A percentile compares a stretch with the other conserved stretches of the same genome.
phyloP scores from a whole-genome alignment of 2,113 vertebrate species.

The Xiphias gladius region DNA sequence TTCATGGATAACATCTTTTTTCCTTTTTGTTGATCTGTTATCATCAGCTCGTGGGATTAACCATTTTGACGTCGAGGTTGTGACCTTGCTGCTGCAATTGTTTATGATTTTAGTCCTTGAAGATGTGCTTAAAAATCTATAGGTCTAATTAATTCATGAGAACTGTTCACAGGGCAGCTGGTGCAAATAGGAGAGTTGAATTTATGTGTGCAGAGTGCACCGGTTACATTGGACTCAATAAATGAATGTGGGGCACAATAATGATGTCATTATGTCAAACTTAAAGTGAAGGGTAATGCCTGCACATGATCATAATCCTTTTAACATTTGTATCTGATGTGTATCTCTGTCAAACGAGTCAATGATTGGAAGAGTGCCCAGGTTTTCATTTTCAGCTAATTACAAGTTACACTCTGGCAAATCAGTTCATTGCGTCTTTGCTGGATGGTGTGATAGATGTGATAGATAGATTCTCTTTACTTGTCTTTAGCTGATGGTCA shows the following conservation, averaged over 20 bases:
- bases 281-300: not conserved
- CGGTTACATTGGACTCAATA: not conserved
- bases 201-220: not conserved
- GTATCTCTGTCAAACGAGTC: not conserved
- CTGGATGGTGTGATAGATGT: conserved; percentile 4
- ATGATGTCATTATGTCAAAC: not conserved
- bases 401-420: conserved; percentile 39
- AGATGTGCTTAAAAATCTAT: conserved; percentile 88
- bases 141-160: conserved; percentile 64
- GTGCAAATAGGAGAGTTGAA: conserved; percentile 30
- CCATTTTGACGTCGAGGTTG: conserved; percentile 86
- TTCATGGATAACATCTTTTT: conserved; percentile 82
- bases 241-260: not conserved
- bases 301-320: not conserved
- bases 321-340: conserved; percentile 5
- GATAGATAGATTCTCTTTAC: conserved; percentile 47
- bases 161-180: conserved; percentile 46
- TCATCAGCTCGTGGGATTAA: conserved; percentile 86
- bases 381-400: conserved; percentile 36
- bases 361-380: not conserved
- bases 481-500: conserved; percentile 43
- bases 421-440: conserved; percentile 41
- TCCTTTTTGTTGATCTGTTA: conserved; percentile 68
- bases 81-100: conserved; percentile 86
- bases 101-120: conserved; percentile 94